Evolutionary conservation across 2,113 vertebrate genomes (phyloP).

Genomic region (Rousettus leschenaultii): DNA sequence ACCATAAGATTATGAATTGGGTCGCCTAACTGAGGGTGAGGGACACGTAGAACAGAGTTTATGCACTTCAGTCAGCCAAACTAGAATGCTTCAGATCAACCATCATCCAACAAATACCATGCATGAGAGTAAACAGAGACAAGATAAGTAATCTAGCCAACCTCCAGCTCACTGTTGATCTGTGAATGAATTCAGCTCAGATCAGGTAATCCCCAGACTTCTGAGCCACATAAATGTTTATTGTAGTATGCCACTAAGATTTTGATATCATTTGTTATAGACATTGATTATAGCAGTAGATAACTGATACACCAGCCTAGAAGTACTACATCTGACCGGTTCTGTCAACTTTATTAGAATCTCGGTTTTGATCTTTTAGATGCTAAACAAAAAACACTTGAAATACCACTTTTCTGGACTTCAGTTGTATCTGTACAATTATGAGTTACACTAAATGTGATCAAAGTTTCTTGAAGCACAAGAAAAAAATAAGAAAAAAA

Average conservation of each 20-base stretch:
- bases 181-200: background rate
- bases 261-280: background rate
- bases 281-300: background rate
- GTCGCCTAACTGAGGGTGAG: background rate
- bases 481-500: background rate
- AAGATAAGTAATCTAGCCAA: background rate
- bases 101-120: background rate
- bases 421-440: background rate
- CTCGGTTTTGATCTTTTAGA: background rate
- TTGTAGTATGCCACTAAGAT: background rate
- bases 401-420: background rate
- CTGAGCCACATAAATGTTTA: background rate
- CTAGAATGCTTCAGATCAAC: background rate
- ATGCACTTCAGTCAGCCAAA: background rate
- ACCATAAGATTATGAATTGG: background rate
- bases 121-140: background rate
- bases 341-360: background rate
- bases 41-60: background rate
- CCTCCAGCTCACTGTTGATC: background rate
- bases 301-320: background rate
- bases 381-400: background rate
- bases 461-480: background rate
- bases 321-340: background rate
- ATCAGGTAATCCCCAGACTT: background rate
- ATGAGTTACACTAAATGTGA: background rate